Evolutionary conservation across 2,113 vertebrate species (phyloP).

Genomic region (Pluvianellus socialis): DNA sequence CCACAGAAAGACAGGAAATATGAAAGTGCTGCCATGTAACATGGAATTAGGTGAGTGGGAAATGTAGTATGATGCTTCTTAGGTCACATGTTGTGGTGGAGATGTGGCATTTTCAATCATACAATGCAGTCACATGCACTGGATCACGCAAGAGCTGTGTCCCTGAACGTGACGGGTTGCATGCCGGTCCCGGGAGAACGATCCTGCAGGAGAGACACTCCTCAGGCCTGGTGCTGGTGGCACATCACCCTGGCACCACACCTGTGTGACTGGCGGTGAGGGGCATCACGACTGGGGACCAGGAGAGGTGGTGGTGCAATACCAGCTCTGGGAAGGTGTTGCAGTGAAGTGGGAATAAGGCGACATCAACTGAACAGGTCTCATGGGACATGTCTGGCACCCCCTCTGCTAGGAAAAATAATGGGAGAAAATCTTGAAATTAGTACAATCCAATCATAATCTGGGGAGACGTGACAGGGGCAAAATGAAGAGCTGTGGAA

Average conservation of each 20-base stretch:
- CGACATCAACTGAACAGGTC: background rate
- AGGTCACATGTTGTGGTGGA: background rate
- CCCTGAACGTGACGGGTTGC: fast-evolving
- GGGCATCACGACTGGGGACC: fast-evolving
- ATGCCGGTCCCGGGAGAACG: background rate
- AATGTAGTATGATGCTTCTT: background rate
- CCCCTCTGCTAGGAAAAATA: background rate
- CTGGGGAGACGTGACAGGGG: background rate
- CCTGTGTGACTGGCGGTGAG: background rate
- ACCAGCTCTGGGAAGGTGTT: background rate
- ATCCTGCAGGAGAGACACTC: background rate
- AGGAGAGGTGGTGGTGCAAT: background rate
- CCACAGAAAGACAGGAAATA: background rate
- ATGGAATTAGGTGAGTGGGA: background rate
- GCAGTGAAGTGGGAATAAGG: fast-evolving
- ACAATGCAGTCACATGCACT: fast-evolving
- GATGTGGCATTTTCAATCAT: background rate
- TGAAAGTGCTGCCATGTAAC: background rate
- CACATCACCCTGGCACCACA: background rate
- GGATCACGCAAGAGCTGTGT: background rate
- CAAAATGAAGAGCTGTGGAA: background rate
- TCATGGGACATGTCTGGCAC: background rate
- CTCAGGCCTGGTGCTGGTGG: fast-evolving
- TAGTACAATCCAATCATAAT: background rate
- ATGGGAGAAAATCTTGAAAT: background rate